Evolutionary conservation across 2,797 vertebrate genomes (phyloP), one percentile per base, ranked within the genome.

Genomic region (Pipistrellus kuhlii): DNA sequence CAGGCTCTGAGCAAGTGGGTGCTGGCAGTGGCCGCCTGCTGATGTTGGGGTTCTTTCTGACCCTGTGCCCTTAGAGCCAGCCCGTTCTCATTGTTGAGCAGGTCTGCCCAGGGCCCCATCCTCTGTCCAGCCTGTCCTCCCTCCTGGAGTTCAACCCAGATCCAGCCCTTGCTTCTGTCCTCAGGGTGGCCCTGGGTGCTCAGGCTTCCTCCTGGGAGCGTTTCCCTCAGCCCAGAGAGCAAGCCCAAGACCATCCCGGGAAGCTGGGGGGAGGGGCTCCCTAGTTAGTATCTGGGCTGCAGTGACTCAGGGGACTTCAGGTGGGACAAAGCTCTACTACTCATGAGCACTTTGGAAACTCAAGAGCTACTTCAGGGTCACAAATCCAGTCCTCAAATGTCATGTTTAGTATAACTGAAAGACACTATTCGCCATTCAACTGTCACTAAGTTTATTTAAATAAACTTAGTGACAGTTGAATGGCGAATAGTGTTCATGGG

Each of bases 1-100:
- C 72, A 82, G 81, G 64, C 64, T 62, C 46, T 94, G 48, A 53
- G 53, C 81, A 85, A 75, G 78, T 88, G 53, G 62, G 32, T n/a
- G 23, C 88, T 90, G 20, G 20, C 55, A 21, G 72, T 64, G 44
- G 20, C 89, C 55, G 64, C 55, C 81, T 59, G 41, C 53, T 85
- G 23, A 93, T 68, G 3, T 35, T 21, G 21, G 32, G 48, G 15
- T 82, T 73, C n/a, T 51, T 85, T 85, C 62, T 71, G 30, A 32
- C 44, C 15, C 21, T 55, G 21, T 32, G 32, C 69, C 9, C 30
- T 78, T 8, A 81, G 77, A 93, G 55, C 57, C 57, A 66, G 17
- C 32, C 18, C 32, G 21, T 88, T n/a, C 35, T 72, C 66, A 59
- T 12, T 59, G 78, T 44, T 75, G 17, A 25, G 17, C 46, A 84